phyloP scores from a whole-genome alignment of 2,113 vertebrate genomes.

The Centropus bengalensis region DNA sequence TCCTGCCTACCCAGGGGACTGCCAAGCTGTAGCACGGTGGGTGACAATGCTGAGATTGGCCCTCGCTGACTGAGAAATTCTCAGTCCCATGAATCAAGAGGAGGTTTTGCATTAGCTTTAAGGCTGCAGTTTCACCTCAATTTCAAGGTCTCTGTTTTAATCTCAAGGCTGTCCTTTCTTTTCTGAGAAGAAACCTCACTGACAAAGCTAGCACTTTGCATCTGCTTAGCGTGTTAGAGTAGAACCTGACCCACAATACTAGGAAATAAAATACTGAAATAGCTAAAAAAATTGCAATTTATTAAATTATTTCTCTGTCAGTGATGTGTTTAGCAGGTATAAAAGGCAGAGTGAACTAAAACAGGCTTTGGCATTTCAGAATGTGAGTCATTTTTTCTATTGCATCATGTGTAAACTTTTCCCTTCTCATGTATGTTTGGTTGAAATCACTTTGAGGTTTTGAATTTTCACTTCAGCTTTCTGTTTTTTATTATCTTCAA shows the following conservation, averaged over 20 bases:
- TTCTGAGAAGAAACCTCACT: not conserved
- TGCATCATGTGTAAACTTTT: constrained; percentile 66
- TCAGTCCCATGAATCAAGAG: not conserved
- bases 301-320: constrained; percentile 62
- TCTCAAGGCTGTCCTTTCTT: not conserved
- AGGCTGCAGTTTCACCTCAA: constrained; percentile 30
- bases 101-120: constrained; percentile 26
- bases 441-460: constrained; percentile 67
- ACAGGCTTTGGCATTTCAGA: constrained; percentile 24
- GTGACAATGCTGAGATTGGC: not conserved
- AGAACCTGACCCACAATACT: constrained; percentile 4
- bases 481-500: constrained; percentile 61
- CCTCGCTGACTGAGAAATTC: not conserved
- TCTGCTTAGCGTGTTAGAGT: constrained; percentile 1
- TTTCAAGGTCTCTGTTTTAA: constrained; percentile 56
- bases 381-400: constrained; percentile 59
- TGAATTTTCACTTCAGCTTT: constrained; percentile 64
- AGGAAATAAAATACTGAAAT: constrained; percentile 38
- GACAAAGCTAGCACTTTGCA: not conserved
- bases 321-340: constrained; percentile 52
- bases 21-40: not conserved
- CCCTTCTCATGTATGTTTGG: constrained; percentile 45
- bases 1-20: not conserved
- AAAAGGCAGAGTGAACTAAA: constrained; percentile 41
- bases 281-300: constrained; percentile 39